Base-by-base conservation (phyloP, 1,140 invertebrate species). In the Apolygus lucorum region DNA sequence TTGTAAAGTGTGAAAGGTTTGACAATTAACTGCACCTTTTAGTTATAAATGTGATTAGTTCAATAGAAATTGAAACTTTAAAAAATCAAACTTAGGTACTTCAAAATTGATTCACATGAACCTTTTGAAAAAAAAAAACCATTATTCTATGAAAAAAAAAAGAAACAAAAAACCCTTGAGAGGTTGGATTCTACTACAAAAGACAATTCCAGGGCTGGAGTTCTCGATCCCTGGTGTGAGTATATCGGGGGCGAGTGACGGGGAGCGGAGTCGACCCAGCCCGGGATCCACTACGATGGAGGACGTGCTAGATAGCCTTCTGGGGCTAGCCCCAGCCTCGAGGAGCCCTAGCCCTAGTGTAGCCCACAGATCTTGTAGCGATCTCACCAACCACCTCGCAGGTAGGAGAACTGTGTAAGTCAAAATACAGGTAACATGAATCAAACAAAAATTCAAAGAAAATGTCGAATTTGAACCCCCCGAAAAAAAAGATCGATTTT, bases 221-320 rank as follows among this genome's bases (percentile, higher is more conserved):
- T 66, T 21, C 64, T n/a, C 28, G 64, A 66, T 66, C 27, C 64
- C 64, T n/a, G 64, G 64, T 24, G 64, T 66, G 64, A 29, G 27
- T 28, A 66, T 66, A 28, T 66, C 64, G 64, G 64, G 64, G 27
- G 29, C 24, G 64, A 34, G 27, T 34, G 64, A 66, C 27, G 29
- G 26, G 27, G 71, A 72, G 64, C 28, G 71, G 49, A 69, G 59
- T 21, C 28, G 70, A 28, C 75, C 76, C 54, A 91, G 89, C 74
- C 88, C 90, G 63, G 86, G 87, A 74, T 90, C 89, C 70, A 91
- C 92, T 63, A 94, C 91, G 59, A 83, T 96, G 77, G 93, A 95
- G 82, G 93, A 96, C 83, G 93, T 95, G 67, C 83, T 96, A 78
- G 92, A 95, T 79, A 92, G 91, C 68, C 85, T 96, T 73, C 84